Evolutionary conservation across 2,797 vertebrate species (phyloP), one percentile per base, ranked within the genome.

Genomic region (Leucoraja ocellata): DNA sequence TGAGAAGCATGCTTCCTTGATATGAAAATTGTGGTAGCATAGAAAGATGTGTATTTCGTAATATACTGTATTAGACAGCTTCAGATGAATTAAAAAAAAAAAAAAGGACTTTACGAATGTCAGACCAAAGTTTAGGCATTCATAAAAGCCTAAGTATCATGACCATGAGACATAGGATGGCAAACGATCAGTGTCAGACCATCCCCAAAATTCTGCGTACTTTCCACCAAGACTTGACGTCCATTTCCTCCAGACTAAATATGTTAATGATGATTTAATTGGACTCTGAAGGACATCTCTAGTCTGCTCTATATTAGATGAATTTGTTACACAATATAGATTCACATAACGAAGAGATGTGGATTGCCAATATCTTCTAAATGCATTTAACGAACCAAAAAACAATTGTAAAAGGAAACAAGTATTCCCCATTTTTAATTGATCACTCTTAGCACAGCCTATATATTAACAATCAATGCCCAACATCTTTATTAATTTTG

Each of bases 1-100:
- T 97, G 97, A 98, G 96, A 96, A 97, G 97, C 98, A 99, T 99
- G 98, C 98, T 96, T 96, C 96, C 96, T 96, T 95, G 95, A 96
- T 96, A 97, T 95, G 94, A 93, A 95, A 94, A 96, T 96, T 95
- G 93, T 91, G 93, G 95, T 94, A 96, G 96, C 95, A 96, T 28
- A 96, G 94, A 95, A 95, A 95, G 32, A 96, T 96, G 96, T 96
- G 97, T 96, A 96, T 95, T 95, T 84, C 94, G 94, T 96, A 95
- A 94, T 94, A 93, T 94, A 54, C 46, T 5, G 4, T 54, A 93
- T 94, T 95, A 94, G 95, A 93, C 95, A 94, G 94, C 95, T 94
- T 71, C 94, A 95, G 95, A 93, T 95, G 95, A 94, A 96, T 95
- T 32, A 32, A n/a, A 93, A 83, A 65, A 91, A 83, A 39, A 91